Base-by-base conservation (phyloP, 2,113 vertebrate genomes). In the Atractosteus spatula region DNA sequence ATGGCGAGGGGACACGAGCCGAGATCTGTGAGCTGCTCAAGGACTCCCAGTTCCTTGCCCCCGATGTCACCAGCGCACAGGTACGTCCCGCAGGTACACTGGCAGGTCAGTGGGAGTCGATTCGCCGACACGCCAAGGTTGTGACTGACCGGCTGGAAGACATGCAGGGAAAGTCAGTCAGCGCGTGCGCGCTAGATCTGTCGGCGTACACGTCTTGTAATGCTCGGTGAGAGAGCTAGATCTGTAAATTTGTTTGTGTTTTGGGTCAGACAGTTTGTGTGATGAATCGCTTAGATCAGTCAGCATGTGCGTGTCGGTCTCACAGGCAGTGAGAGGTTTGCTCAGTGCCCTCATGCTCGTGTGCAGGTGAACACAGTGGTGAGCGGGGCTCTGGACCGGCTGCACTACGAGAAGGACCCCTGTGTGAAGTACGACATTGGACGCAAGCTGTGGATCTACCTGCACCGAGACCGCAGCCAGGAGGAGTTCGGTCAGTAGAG, bases 391-490 rank as follows among this genome's bases (percentile, higher is more conserved):
- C 83, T 99, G 73, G 97, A 99, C 70, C 89, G 97, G 56, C 80
- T 99, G 1, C 97, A 99, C 76, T 99, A 98, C 13, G 97, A 99
- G 83, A 99, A 99, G 71, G 97, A 99, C 77, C 97, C 97, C 0
- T 99, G 97, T 66, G 97, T 99, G 63, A 99, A 99, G 66, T 99
- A 99, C 0, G 97, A 99, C 74, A 97, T 97, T 0, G 97, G 97
- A 3, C 94, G 96, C 47, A 99, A 99, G 82, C 83, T 99, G 47
- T 99, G 97, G 97, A 98, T 99, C 84, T 99, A 99, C 77, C 84
- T 99, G 70, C 97, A 99, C 76, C 91, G 96, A 11, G 89, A 92
- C 82, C 94, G 97, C 74, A 98, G 93, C 0, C 96, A 99, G 79
- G 97, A 98, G 42, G 97, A 99, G 83, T 99, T 99, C 72, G 97